phyloP scores from a whole-genome alignment of 2,888 invertebrate genomes.

The Amphipyra berbera region DNA sequence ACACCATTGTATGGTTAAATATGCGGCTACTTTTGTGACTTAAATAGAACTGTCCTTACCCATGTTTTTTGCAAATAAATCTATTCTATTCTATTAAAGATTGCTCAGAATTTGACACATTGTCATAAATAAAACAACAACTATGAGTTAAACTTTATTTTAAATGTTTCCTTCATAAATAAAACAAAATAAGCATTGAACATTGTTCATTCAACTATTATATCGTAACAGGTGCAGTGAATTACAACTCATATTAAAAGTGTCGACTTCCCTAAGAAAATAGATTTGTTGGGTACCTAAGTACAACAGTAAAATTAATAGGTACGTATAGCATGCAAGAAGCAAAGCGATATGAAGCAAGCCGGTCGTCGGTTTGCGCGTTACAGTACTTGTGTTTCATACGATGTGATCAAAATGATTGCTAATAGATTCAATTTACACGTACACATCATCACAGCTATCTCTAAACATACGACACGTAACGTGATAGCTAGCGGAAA shows the following conservation, averaged over 20 bases:
- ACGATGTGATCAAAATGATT: slow-evolving; percentile 19
- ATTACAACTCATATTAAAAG: slow-evolving; percentile 60
- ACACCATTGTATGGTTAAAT: too few species aligned
- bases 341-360: slow-evolving; percentile 33
- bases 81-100: too few species aligned
- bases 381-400: slow-evolving; percentile 17
- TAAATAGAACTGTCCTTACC: too few species aligned
- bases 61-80: too few species aligned
- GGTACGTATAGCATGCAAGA: slow-evolving; percentile 35
- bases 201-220: slow-evolving; percentile 72
- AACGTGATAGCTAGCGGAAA: slow-evolving; percentile 11
- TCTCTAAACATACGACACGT: slow-evolving; percentile 13
- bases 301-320: slow-evolving; percentile 24
- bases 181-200: slow-evolving; percentile 82
- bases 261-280: slow-evolving; percentile 53
- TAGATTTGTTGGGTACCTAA: slow-evolving; percentile 30
- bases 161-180: slow-evolving; percentile 80
- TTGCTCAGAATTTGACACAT: slow-evolving; percentile 2
- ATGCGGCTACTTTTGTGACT: too few species aligned
- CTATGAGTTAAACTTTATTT: slow-evolving; percentile 65
- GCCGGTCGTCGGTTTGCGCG: slow-evolving; percentile 24
- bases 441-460: slow-evolving; percentile 25
- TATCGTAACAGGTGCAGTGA: slow-evolving; percentile 63
- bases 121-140: slow-evolving; percentile 56
- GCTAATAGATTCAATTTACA: slow-evolving; percentile 25